Evolutionary conservation across 2,797 vertebrate genomes (phyloP), one percentile per base, ranked within the genome.

Genomic region (Chrysocyon brachyurus): DNA sequence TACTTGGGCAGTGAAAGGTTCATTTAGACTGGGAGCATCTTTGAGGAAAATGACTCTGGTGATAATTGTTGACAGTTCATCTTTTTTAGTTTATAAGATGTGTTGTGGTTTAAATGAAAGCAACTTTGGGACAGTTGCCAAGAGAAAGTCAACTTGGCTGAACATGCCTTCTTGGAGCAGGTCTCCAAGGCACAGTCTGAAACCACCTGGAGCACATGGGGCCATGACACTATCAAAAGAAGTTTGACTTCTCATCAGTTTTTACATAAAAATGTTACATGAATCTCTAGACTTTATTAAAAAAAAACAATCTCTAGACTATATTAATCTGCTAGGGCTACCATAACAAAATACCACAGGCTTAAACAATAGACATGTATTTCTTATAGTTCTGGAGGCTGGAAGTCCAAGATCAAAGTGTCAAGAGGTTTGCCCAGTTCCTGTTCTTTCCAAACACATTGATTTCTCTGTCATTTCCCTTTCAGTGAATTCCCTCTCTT

Each of bases 1-100:
- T 16, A 68, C 19, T 40, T 61, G 36, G n/a, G 66, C 59, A 70
- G 24, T 88, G 49, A 88, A 92, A 85, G 17, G 31, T 81, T 46
- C n/a, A 78, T 40, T 77, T 24, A 92, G 61, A 9, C 12, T 68
- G 28, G 64, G 40, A 56, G 5, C 17, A n/a, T 89, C 73, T 89
- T 84, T 54, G 83, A 94, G 89, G 59, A 96, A 95, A 70, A 66
- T 91, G 56, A 54, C 66, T 95, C 72, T 54, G 31, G 52, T 97
- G 64, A 73, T 61, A 66, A 87, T 63, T 90, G 36, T 86, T 19
- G 64, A 28, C 15, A 56, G n/a, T 49, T 64, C 24, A 16, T 87
- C 36, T 89, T 82, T 22, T 40, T 96, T 91, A 28, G 36, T 93
- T 92, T 95, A 26, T 57, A 87, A 85, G 64, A 57, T 85, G 56